A percentile compares a stretch with the other conserved stretches of the same genome.
Evolutionary conservation across 2,888 invertebrate genomes (phyloP).

Genomic region (Stratiomys singularior): DNA sequence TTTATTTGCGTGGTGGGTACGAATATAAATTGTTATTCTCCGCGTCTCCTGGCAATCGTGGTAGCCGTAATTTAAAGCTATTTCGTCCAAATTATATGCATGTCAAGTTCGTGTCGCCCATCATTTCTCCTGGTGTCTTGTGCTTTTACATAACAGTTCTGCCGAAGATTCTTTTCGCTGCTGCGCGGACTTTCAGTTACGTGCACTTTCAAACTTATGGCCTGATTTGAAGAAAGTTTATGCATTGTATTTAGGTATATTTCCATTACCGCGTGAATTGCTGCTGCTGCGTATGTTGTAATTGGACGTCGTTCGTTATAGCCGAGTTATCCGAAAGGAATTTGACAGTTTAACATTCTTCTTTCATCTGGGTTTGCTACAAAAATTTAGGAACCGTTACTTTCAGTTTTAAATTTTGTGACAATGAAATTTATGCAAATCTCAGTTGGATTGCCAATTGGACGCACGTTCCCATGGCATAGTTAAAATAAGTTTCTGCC

Average conservation of each 20-base stretch:
- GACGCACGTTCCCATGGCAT: background rate
- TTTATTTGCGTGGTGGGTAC: background rate
- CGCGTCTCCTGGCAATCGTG: background rate
- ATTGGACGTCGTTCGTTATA: background rate
- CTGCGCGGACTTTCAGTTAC: conserved; percentile 37
- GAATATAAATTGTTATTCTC: background rate
- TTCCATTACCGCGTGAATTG: no score
- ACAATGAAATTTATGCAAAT: background rate
- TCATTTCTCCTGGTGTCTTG: background rate
- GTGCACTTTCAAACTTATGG: conserved; percentile 44
- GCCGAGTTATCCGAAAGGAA: conserved; percentile 12
- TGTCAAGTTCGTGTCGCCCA: conserved; percentile 41
- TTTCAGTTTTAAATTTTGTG: conserved; percentile 27
- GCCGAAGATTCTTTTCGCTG: background rate
- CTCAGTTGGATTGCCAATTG: background rate
- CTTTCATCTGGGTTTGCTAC: background rate
- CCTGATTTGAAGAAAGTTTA: conserved; percentile 41
- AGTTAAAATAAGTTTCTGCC: no score
- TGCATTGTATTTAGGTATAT: background rate
- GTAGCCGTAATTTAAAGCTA: background rate
- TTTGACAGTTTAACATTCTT: conserved; percentile 19
- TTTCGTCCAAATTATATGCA: conserved; percentile 35
- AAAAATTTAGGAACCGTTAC: conserved; percentile 39
- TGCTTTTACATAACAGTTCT: conserved; percentile 32
- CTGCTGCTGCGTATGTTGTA: no score